Evolutionary conservation across 2,797 vertebrate species (phyloP).

Genomic region (Bucorvus abyssinicus): DNA sequence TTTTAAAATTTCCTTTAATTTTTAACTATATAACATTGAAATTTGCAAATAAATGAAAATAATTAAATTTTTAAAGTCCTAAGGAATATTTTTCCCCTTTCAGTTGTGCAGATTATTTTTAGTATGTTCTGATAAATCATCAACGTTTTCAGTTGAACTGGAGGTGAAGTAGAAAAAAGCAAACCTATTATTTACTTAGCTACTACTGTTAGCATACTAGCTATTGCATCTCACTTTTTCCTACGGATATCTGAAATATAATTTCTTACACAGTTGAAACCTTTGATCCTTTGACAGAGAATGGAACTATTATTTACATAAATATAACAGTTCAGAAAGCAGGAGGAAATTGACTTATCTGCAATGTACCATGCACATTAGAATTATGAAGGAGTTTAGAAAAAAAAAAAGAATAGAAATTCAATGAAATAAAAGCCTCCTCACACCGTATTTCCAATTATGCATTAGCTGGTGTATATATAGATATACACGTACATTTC

Average conservation of each 20-base stretch:
- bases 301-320: constrained; percentile 47
- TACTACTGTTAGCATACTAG: neutral
- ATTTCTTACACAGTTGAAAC: neutral
- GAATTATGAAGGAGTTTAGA: constrained; percentile 12
- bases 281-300: constrained; percentile 26
- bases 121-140: neutral
- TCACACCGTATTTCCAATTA: neutral
- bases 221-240: neutral
- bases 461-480: neutral
- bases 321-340: constrained; percentile 14
- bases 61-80: neutral
- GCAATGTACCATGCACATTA: neutral
- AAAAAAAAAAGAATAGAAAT: neutral
- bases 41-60: neutral
- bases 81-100: neutral
- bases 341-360: constrained; percentile 23
- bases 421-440: neutral
- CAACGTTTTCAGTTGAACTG: neutral
- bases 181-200: neutral
- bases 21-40: neutral
- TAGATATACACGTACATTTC: neutral
- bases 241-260: neutral
- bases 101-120: neutral
- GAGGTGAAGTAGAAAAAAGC: neutral
- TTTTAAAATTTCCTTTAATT: neutral